These are phyloP conservation scores for Penelope pileata DNA, from an alignment of 2,113 vertebrate genomes.

Conservation along the genomic window DNA sequence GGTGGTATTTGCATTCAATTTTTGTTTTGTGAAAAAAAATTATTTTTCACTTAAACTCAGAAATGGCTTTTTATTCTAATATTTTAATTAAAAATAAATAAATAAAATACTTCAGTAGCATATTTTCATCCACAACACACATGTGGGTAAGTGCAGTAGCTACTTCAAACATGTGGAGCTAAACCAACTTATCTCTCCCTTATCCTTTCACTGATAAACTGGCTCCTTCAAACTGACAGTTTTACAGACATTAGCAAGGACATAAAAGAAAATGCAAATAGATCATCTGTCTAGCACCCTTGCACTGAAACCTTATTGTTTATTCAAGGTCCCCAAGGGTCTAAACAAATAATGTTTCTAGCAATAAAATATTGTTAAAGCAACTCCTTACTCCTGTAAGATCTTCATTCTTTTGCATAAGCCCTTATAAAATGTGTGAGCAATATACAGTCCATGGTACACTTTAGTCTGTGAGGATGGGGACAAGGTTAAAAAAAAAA, in stretches of 20 bases:
- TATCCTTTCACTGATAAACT: slow-evolving; percentile 85
- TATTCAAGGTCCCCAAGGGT: slow-evolving; percentile 71
- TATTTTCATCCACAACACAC: slow-evolving; percentile 63
- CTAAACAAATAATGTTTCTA: slow-evolving; percentile 72
- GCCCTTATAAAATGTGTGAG: neutral
- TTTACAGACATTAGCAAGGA: slow-evolving; percentile 83
- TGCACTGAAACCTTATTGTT: slow-evolving; percentile 73
- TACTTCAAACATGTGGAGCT: slow-evolving; percentile 88
- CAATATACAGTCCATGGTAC: neutral
- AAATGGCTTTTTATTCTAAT: neutral
- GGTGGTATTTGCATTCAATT: neutral
- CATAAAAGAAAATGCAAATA: slow-evolving; percentile 84
- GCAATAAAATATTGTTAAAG: slow-evolving; percentile 70
- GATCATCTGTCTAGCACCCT: slow-evolving; percentile 78
- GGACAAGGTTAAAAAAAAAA: neutral
- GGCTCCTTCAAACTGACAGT: slow-evolving; percentile 80
- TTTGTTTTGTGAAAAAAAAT: neutral
- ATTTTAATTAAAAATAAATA: neutral
- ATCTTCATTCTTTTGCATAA: neutral
- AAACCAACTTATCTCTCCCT: slow-evolving; percentile 88
- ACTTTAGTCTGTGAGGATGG: neutral
- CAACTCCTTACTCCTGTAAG: slow-evolving; percentile 34
- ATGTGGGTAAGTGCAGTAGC: slow-evolving; percentile 79
- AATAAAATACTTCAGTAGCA: slow-evolving; percentile 31
- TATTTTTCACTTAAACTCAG: neutral